Evolutionary conservation across 2,888 invertebrate species (phyloP).

Genomic region (Tineola bisselliella): DNA sequence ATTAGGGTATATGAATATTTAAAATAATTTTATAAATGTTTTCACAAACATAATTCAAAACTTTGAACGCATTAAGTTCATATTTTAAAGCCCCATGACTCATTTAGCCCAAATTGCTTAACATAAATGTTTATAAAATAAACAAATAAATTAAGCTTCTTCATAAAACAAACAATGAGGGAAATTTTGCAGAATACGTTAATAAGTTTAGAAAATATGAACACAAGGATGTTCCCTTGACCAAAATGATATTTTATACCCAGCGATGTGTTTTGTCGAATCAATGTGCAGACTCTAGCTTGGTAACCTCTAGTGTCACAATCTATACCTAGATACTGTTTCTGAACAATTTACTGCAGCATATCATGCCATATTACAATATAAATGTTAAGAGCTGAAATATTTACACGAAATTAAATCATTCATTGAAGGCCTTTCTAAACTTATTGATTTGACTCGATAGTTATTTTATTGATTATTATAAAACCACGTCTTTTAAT

Average conservation of each 20-base stretch:
- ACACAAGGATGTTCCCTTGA: neutral
- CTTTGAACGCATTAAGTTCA: neutral
- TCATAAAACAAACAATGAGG: neutral
- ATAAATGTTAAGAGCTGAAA: no score
- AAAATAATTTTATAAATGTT: no score
- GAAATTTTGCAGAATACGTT: neutral
- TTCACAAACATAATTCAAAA: no score
- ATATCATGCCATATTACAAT: no score
- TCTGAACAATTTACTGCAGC: neutral
- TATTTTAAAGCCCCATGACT: neutral
- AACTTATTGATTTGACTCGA: no score
- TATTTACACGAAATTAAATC: no score
- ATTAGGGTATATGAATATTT: no score
- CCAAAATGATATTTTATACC: neutral
- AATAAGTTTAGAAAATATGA: conserved; percentile 1
- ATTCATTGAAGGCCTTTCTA: no score
- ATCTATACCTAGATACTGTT: conserved; percentile 20
- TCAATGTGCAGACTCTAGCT: conserved; percentile 20
- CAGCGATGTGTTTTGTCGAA: neutral
- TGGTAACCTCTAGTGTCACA: conserved; percentile 51
- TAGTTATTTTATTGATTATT: no score
- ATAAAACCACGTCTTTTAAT: no score
- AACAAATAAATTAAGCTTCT: neutral
- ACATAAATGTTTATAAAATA: neutral
- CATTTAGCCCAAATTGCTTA: neutral